A percentile compares a stretch with the other conserved stretches of the same genome.
Evolutionary conservation across 2,888 invertebrate genomes (phyloP).

Genomic region (Ennomos quercinarius): DNA sequence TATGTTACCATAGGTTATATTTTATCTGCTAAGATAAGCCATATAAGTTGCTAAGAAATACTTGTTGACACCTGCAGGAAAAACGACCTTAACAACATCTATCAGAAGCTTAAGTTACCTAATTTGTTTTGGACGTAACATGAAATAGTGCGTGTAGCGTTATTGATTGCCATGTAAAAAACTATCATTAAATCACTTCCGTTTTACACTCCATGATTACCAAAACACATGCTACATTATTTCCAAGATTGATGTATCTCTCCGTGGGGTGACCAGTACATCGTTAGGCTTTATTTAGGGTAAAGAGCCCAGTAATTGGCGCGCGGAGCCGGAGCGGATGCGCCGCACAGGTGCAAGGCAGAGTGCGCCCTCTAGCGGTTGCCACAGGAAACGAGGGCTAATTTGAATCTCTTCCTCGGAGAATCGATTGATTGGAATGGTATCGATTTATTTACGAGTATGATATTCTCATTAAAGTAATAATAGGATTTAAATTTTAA

Average conservation of each 20-base stretch:
- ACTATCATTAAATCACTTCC: conserved; percentile 1
- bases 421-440: conserved; percentile 70
- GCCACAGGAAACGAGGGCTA: conserved; percentile 69
- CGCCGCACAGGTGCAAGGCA: conserved; percentile 76
- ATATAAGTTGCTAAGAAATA: too few species aligned
- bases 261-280: conserved; percentile 26
- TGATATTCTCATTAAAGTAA: not conserved
- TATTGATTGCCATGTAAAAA: not conserved
- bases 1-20: too few species aligned
- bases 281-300: conserved; percentile 62
- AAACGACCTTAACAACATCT: too few species aligned
- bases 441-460: conserved; percentile 17
- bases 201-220: conserved; percentile 2
- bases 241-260: conserved; percentile 20
- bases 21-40: too few species aligned
- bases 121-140: too few species aligned
- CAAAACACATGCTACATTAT: conserved; percentile 15
- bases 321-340: conserved; percentile 65
- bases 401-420: conserved; percentile 77
- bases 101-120: too few species aligned
- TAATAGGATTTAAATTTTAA: too few species aligned
- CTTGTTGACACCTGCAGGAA: too few species aligned
- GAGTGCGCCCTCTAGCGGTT: conserved; percentile 70
- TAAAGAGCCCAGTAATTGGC: conserved; percentile 74
- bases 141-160: too few species aligned